These are phyloP conservation scores for Calephelis perditalis DNA, from an alignment of 2,888 invertebrate genomes.

Conservation along the genomic window DNA sequence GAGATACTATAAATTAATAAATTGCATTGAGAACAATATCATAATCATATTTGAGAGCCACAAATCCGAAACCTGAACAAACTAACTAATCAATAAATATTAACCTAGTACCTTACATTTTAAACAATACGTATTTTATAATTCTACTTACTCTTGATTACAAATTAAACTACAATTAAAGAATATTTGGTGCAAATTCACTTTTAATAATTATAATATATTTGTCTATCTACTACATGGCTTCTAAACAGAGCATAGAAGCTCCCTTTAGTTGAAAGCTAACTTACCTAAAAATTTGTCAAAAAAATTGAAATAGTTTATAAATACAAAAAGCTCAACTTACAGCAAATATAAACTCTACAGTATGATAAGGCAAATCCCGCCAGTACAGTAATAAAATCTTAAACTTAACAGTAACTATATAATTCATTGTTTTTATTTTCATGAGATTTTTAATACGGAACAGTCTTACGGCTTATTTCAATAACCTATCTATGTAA, in stretches of 20 bases:
- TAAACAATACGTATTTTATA: background rate
- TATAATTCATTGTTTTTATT: slow-evolving; percentile 5
- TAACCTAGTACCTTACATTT: background rate
- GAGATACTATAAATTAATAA: too few relatives aligned
- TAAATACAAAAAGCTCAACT: background rate
- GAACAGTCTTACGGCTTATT: too few relatives aligned
- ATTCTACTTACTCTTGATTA: background rate
- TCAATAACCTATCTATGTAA: too few relatives aligned
- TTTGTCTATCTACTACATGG: background rate
- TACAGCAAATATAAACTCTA: background rate
- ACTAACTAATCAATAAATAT: too few relatives aligned
- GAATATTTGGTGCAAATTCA: slow-evolving; percentile 9
- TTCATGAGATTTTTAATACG: too few relatives aligned
- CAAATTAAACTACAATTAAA: background rate
- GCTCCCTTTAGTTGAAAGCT: too few relatives aligned
- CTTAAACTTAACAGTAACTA: slow-evolving; percentile 4
- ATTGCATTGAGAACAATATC: too few relatives aligned
- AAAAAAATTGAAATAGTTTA: background rate
- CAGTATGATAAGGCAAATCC: background rate
- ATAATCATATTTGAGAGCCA: background rate
- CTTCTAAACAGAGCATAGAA: too few relatives aligned
- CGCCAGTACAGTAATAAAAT: background rate
- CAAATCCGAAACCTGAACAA: background rate
- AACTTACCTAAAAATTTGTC: too few relatives aligned
- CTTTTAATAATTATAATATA: slow-evolving; percentile 7